These are phyloP conservation scores for Seladonia tumulorum DNA, from an alignment of 2,888 invertebrate species.

Conservation along the genomic window DNA sequence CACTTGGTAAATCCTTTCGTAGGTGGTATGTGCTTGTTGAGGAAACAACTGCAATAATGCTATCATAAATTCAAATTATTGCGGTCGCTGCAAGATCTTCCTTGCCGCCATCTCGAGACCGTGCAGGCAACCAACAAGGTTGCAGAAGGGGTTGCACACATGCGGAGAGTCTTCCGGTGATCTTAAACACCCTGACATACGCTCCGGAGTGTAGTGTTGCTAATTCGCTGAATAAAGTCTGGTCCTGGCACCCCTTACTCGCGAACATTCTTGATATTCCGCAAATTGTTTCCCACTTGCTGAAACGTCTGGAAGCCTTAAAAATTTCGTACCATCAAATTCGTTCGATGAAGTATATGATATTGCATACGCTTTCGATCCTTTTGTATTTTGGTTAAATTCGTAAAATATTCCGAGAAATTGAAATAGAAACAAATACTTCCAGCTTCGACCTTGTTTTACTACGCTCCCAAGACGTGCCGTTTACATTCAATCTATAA, in stretches of 20 bases:
- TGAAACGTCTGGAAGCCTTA: neutral
- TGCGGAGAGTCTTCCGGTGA: neutral
- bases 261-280: neutral
- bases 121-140: neutral
- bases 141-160: neutral
- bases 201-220: neutral
- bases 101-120: conserved; percentile 32
- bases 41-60: conserved; percentile 62
- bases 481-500: too few relatives aligned
- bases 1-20: conserved; percentile 61
- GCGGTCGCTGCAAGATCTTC: conserved; percentile 51
- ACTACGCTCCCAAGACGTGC: too few relatives aligned
- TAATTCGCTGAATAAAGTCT: neutral
- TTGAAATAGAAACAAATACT: too few relatives aligned
- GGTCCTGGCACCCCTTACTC: neutral
- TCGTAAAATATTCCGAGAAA: too few relatives aligned
- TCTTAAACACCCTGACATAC: neutral
- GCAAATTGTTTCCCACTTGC: neutral
- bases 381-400: too few relatives aligned
- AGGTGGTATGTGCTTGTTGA: conserved; percentile 45
- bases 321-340: neutral
- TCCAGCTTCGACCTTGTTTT: too few relatives aligned
- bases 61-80: conserved; percentile 64
- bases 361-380: too few relatives aligned
- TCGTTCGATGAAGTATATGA: too few relatives aligned